These are phyloP conservation scores for Spinus pinus DNA, from an alignment of 2,797 vertebrate species.

Conservation along the genomic window DNA sequence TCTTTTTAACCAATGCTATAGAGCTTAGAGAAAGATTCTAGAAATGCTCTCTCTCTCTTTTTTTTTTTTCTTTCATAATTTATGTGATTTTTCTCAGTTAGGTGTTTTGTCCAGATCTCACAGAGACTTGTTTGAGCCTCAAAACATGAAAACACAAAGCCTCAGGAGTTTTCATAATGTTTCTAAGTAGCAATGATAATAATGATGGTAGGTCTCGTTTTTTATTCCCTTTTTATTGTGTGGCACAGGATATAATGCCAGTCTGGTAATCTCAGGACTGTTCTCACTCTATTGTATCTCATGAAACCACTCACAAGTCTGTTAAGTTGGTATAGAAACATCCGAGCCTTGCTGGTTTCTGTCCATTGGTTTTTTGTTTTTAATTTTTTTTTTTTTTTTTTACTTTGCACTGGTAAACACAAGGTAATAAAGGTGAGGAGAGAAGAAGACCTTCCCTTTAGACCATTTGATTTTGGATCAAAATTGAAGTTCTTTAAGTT, in stretches of 20 bases:
- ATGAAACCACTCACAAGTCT: background rate
- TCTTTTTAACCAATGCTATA: background rate
- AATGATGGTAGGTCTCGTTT: background rate
- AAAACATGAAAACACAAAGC: background rate
- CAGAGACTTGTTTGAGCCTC: background rate
- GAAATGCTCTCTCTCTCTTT: background rate
- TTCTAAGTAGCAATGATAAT: background rate
- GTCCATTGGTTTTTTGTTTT: background rate
- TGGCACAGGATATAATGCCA: background rate
- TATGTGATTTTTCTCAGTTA: background rate
- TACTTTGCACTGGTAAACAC: background rate
- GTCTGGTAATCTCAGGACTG: background rate
- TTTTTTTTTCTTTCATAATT: background rate
- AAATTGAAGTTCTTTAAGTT: background rate
- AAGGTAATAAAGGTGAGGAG: rapidly evolving
- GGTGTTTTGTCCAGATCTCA: background rate
- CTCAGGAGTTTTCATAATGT: background rate
- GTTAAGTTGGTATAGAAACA: background rate
- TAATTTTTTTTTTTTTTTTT: no score
- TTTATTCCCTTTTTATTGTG: background rate
- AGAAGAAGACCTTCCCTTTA: background rate
- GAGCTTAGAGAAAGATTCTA: background rate
- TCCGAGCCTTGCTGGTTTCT: background rate
- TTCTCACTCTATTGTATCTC: background rate
- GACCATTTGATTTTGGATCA: background rate